Evolutionary conservation across 2,113 vertebrate genomes (phyloP), one percentile per base, ranked within the genome.

Genomic region (Pelodiscus sinensis): DNA sequence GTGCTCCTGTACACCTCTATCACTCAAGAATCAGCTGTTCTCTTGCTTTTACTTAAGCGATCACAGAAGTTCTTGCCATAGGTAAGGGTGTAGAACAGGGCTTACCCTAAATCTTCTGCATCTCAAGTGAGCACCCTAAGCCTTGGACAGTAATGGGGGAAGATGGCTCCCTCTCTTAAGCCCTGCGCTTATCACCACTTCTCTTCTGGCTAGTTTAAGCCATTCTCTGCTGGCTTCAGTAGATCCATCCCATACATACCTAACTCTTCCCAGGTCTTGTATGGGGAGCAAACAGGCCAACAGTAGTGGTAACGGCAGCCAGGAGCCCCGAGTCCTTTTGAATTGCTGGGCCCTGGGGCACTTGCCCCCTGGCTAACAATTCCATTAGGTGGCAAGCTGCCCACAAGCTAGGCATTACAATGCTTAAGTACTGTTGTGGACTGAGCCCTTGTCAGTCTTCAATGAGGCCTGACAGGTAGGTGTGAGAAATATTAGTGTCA

Each of bases 1-100:
- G 16, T 16, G 0, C 0, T 62, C 0, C 1, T 8, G 52, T 71
- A 15, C 60, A 4, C 19, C 12, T 1, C 27, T 55, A 79, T 35
- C 87, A 56, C 56, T 62, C 35, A 75, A 35, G 11, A 24, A 75
- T 4, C 22, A 7, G 12, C 21, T 44, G 24, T 44, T 75, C n/a
- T 75, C 50, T 52, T 44, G 44, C 44, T 29, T 65, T 5, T 52
- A 10, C 16, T 22, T 0, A 31, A 1, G 44, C 78, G 77, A 77
- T 51, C 44, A 2, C 29, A 2, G 24, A n/a, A 2, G 8, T n/a
- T 9, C 29, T 50, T 85, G 21, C 68, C 51, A 35, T 14, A 0
- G 0, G 8, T 35, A 13, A 0, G 0, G 3, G 19, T 22, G 21
- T 51, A 18, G 15, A 68, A 31, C 62, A 9, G 31, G 62, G 62